Conservation (phyloP, 2,797 vertebrate species). For the Thripadectes ignobilis region DNA sequence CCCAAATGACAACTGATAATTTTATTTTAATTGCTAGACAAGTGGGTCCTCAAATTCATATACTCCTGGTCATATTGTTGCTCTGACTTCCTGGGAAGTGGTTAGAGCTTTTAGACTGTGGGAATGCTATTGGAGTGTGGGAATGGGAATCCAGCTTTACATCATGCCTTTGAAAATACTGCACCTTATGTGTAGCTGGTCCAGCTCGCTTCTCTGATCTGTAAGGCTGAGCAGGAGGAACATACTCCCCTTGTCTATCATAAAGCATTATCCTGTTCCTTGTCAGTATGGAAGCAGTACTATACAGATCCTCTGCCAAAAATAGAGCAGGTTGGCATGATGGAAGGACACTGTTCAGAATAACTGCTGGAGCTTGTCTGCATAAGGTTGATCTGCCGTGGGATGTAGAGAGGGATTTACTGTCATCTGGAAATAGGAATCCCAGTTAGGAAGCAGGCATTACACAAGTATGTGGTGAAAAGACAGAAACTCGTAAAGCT, state of each 20-base stretch:
- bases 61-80: neutral
- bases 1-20: neutral
- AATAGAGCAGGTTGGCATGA: neutral
- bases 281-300: neutral
- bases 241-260: neutral
- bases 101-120: neutral
- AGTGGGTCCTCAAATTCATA: neutral
- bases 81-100: neutral
- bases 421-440: neutral
- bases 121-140: neutral
- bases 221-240: neutral
- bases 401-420: neutral
- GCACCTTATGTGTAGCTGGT: too few species aligned
- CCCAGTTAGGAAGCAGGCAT: conserved; percentile 14
- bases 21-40: neutral
- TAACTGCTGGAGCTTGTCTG: neutral
- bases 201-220: neutral
- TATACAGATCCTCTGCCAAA: neutral
- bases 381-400: neutral
- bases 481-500: conserved; percentile 33
- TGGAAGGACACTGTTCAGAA: neutral
- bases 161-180: neutral
- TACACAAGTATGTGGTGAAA: conserved; percentile 18
- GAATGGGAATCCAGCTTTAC: neutral
- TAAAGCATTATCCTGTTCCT: neutral